Base-by-base conservation (phyloP, 2,888 invertebrate species). In the Microplitis manilae region DNA sequence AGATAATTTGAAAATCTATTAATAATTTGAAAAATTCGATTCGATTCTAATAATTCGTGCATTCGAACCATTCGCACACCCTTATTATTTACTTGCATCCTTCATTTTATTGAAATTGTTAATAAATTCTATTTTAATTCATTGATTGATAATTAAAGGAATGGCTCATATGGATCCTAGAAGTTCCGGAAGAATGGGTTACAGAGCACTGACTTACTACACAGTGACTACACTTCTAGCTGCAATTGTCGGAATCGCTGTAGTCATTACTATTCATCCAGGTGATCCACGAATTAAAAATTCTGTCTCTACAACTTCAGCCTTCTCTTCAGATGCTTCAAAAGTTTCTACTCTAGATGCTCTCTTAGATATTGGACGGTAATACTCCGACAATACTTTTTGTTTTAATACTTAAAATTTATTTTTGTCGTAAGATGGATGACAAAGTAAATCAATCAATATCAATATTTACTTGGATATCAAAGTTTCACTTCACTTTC, bases 121-220 rank as follows among this genome's bases (percentile, higher is more conserved):
- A 2, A 40, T 64, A 13, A 0, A 13, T 20, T 5, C n/a, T 69
- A 17, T 69, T 69, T 30, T 13, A 41, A 13, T 62, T 62, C 0
- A 30, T 13, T 61, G 60, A 50, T 65, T 62, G 68, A 61, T 40
- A 50, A 72, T 83, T 86, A 80, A 75, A 91, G 93, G 93, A 91
- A 91, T 94, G 87, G 92, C 94, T 7, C 92, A 93, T 81, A 87
- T 94, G 84, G 94, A 94, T 85, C 92, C 93, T 4, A 92, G 91
- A 82, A 92, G 92, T 69, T 92, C 93, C 41, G 94, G 94, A 30
- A 91, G 92, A 83, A 94, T 94, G 92, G 94, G 94, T 8, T 86
- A 91, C 61, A 90, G 93, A 59, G 94, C 94, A 8, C 87, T 94
- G 79, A 83, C 91, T 61, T 94, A 94, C 87, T 94, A 94, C 87